Percentiles rank a stretch among this genome's conserved stretches.
Evolutionary conservation across 2,113 vertebrate genomes (phyloP).

Genomic region (Actenoides lindsayi): DNA sequence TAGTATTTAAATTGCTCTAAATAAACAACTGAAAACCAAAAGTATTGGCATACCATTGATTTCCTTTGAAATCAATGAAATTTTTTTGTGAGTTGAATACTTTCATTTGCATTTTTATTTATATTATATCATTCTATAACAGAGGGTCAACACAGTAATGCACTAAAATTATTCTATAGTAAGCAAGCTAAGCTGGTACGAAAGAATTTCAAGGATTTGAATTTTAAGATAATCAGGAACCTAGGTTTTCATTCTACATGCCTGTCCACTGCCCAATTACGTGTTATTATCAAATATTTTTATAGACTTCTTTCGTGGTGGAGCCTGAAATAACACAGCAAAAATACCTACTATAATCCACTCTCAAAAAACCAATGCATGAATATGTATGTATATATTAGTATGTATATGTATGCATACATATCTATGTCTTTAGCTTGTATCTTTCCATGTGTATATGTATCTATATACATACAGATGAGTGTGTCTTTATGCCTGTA

Average conservation of each 20-base stretch:
- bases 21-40: neutral
- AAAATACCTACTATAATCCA: neutral
- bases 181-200: neutral
- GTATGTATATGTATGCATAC: neutral
- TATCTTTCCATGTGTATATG: neutral
- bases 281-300: neutral
- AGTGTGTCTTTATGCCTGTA: neutral
- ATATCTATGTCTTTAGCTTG: neutral
- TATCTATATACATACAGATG: fast-evolving
- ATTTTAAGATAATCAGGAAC: neutral
- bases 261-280: neutral
- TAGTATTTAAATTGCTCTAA: neutral
- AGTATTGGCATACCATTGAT: neutral
- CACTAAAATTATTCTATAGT: neutral
- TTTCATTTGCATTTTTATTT: neutral
- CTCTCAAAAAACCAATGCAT: neutral
- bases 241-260: neutral
- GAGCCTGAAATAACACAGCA: neutral
- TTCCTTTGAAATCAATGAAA: neutral
- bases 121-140: neutral
- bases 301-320: neutral
- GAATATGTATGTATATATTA: neutral
- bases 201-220: neutral
- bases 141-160: neutral
- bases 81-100: neutral